A percentile compares a stretch with the other conserved stretches of the same genome.
Evolutionary conservation across 2,888 invertebrate species (phyloP).

Genomic region (Ectropis crepuscularia): DNA sequence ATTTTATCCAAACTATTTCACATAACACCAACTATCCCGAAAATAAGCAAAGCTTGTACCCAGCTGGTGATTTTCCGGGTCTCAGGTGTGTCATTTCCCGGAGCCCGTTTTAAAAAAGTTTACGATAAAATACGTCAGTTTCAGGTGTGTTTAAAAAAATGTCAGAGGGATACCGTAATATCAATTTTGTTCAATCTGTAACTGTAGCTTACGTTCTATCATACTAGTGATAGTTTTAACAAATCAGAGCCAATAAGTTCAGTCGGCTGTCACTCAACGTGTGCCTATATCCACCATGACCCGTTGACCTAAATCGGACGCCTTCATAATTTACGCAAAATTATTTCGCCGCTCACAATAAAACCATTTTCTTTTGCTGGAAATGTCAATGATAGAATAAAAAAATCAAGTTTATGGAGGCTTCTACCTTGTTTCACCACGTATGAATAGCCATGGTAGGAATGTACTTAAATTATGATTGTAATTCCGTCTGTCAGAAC

Average conservation of each 20-base stretch:
- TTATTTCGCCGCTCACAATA: neutral
- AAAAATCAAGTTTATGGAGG: neutral
- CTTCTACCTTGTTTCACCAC: neutral
- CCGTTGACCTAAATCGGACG: constrained; percentile 20
- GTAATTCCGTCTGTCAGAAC: constrained; percentile 1
- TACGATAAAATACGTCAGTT: too few relatives aligned
- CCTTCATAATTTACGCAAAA: constrained; percentile 10
- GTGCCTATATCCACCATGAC: constrained; percentile 25
- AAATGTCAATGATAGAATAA: too few relatives aligned
- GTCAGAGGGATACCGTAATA: too few relatives aligned
- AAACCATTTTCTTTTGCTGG: neutral
- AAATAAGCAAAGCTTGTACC: too few relatives aligned
- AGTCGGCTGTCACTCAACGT: constrained; percentile 2
- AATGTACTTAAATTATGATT: constrained; percentile 1
- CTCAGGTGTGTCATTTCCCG: too few relatives aligned
- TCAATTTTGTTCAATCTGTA: too few relatives aligned
- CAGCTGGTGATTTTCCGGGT: too few relatives aligned
- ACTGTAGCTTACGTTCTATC: too few relatives aligned
- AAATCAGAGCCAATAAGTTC: neutral
- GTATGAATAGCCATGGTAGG: neutral
- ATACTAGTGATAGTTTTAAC: constrained; percentile 1
- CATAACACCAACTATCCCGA: too few relatives aligned
- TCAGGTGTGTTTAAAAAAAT: too few relatives aligned
- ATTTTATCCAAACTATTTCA: too few relatives aligned
- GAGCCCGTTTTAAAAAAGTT: too few relatives aligned